phyloP scores from a whole-genome alignment of 2,888 invertebrate species.

The Saturnia pavonia region DNA sequence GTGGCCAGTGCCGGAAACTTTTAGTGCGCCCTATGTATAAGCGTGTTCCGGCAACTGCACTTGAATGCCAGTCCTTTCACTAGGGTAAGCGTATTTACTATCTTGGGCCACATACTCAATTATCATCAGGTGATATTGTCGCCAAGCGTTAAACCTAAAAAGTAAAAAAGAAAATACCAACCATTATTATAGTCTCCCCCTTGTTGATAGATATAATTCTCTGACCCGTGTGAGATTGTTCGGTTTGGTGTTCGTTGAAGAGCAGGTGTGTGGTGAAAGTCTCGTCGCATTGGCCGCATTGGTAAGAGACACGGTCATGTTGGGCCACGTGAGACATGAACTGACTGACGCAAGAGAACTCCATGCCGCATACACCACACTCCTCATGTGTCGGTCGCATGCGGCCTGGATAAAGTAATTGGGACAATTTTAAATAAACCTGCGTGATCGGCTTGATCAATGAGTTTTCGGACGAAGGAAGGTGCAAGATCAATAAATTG shows the following conservation, averaged over 20 bases:
- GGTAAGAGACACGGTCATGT: constrained; percentile 83
- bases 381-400: constrained; percentile 58
- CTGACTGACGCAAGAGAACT: constrained; percentile 69
- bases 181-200: neutral
- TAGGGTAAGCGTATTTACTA: too few species aligned
- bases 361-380: constrained; percentile 75
- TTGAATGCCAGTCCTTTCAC: too few species aligned
- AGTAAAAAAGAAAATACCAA: neutral
- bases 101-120: too few species aligned
- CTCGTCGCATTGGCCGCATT: constrained; percentile 79
- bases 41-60: too few species aligned
- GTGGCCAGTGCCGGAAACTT: too few species aligned
- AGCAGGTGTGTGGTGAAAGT: constrained; percentile 73
- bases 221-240: constrained; percentile 21
- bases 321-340: constrained; percentile 82
- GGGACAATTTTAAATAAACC: neutral
- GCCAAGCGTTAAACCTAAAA: too few species aligned
- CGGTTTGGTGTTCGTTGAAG: constrained; percentile 81
- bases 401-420: constrained; percentile 45
- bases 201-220: neutral
- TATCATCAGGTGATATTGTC: too few species aligned
- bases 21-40: too few species aligned
- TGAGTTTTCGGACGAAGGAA: too few species aligned
- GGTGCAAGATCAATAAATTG: too few species aligned
- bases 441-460: too few species aligned